Base-by-base conservation (phyloP, 2,888 invertebrate species). In the Anoplius nigerrimus region DNA sequence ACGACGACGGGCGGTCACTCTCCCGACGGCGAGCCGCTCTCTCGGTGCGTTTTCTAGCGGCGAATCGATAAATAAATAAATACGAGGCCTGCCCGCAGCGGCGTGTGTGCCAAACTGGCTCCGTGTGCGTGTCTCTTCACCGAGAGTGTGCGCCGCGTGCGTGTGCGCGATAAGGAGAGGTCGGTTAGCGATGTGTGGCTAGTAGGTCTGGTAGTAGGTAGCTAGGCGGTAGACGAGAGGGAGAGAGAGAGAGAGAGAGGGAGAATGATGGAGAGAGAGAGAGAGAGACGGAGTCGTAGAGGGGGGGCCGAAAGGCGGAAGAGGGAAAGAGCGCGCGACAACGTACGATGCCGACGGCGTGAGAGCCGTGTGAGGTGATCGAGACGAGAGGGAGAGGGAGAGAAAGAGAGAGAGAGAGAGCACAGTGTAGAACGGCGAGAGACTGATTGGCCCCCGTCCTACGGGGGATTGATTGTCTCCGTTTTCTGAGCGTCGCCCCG, bases 1-100 rank as follows among this genome's bases (percentile, higher is more conserved):
- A 34, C 34, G 34, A 34, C 48, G 3, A 48, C 11, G 42, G 13
- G 13, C 42, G 42, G 6, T 42, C 42, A 42, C 6, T 42, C 42
- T 8, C 13, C 42, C 42, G 42, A n/a, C 42, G 42, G 42, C 42
- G 18, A 48, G 5, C 48, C 18, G 48, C n/a, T 16, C 16, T 48
- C 18, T 5, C 48, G 16, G 48, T 48, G 48, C 48, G 48, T 48
- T 48, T 57, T 42, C n/a, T 57, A 15, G 20, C 43, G 56, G 13
- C 34, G 43, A 70, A 73, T 73, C 70, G 62, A 70, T 70, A 62
- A 53, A 73, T 74, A 74, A 74, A 74, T 59, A 74, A 74, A 73
- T 58, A 66, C n/a, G 57, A 27, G 24, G 45, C 21, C 24, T 45
- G 45, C 22, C 45, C 27, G 45, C 34, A 34, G 34, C 34, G 6